Base-by-base conservation (phyloP, 2,113 vertebrate species). In the Potamarius usumacintae region DNA sequence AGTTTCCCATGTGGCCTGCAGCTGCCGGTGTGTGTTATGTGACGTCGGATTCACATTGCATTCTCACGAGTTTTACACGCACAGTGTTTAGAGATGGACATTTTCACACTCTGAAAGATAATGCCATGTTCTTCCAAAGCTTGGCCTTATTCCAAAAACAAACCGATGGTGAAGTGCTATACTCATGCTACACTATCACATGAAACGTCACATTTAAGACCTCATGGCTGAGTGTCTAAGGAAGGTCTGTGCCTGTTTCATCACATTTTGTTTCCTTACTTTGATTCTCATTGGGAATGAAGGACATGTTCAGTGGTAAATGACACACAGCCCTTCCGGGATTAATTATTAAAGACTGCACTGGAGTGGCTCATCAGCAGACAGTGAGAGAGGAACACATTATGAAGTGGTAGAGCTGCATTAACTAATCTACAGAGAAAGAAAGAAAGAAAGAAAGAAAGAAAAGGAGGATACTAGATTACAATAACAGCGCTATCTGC, bases 1-100 rank as follows among this genome's bases (percentile, higher is more conserved):
- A 63, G 53, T 91, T 92, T 91, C 90, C 90, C 90, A 91, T 55
- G 89, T 63, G 53, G 87, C 87, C 90, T 88, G 78, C 12, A 57
- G 78, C 34, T 69, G 63, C 79, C 58, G 11, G 83, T 86, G 78
- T 74, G 83, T 62, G 42, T 63, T 78, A 76, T 48, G 48, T 85
- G 55, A 85, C 53, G 27, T 48, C 55, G 83, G 86, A 58, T 30
- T 80, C 85, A 63, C 57, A 7, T 17, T 30, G 72, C 78, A 30
- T 30, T 63, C 69, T 83, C 27, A 63, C 5, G 15, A 76, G 79
- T 71, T 60, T 62, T 18, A 72, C 78, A 87, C 9, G 60, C 57
- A 58, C 57, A 77, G 58, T 60, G 34, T 77, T 76, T 60, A 48
- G 34, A 60, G 55, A 76, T 4, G n/a, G 63, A 85, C 72, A 78